Conservation (phyloP, 2,888 invertebrate genomes). For the Drosophila pseudotalamancana region DNA sequence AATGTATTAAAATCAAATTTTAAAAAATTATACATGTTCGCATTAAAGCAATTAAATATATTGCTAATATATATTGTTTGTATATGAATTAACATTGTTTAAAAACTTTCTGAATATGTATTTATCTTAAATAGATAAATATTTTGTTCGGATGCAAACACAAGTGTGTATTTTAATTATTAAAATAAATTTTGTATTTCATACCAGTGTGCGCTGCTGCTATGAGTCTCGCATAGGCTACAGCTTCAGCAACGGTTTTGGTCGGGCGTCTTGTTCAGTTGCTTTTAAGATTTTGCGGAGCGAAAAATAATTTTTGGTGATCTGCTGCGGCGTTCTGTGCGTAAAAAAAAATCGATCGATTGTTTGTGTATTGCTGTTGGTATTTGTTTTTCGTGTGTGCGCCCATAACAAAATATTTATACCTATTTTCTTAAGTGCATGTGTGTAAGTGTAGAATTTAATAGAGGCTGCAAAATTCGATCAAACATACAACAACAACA, state of each 20-base stretch:
- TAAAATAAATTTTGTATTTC: neutral
- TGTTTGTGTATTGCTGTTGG: slow-evolving; percentile 37
- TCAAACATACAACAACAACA: slow-evolving; percentile 32
- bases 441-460: slow-evolving; percentile 34
- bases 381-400: slow-evolving; percentile 20
- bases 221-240: slow-evolving; percentile 30
- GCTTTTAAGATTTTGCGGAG: slow-evolving; percentile 82
- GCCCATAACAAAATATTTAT: slow-evolving; percentile 45
- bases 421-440: slow-evolving; percentile 27
- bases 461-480: slow-evolving; percentile 41
- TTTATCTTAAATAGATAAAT: neutral
- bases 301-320: slow-evolving; percentile 69
- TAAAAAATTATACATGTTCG: no score
- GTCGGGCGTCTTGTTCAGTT: slow-evolving; percentile 72
- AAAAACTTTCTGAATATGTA: neutral
- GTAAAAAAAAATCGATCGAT: slow-evolving; percentile 50
- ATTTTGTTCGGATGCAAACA: no score
- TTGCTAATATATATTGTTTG: no score
- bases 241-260: slow-evolving; percentile 69
- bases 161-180: no score
- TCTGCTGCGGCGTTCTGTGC: slow-evolving; percentile 46
- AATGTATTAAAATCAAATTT: neutral
- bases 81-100: no score
- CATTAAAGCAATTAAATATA: no score
- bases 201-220: slow-evolving; percentile 56